Evolutionary conservation across 2,797 vertebrate species (phyloP), one percentile per base, ranked within the genome.

Genomic region (Alcedo quadribrachys): DNA sequence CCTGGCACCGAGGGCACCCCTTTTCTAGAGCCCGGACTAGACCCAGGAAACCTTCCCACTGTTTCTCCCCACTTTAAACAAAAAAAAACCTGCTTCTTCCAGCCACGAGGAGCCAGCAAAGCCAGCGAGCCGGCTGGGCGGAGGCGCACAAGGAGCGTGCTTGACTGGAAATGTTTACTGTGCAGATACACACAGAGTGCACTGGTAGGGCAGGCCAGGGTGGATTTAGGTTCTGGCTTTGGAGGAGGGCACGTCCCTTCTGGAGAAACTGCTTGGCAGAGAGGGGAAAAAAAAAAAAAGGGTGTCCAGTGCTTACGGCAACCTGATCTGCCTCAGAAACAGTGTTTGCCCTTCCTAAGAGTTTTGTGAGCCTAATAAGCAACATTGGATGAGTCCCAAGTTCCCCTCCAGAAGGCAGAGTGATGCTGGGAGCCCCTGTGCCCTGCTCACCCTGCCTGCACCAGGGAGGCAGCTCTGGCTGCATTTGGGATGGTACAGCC

Each of bases 401-500:
- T 12, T 51, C 65, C 27, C 30, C 15, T 57, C 21, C 54, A 71
- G 42, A 69, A 27, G 14, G 37, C 58, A 65, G 35, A 50, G 54
- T 83, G 54, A 75, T 76, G 57, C 51, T 58, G 73, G 60, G 40
- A 79, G 27, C 30, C 42, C 28, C 25, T 15, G 8, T 2, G 11
- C 22, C 58, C 48, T 54, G 75, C 50, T 61, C 3, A 7, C 37
- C 22, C 67, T 84, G 74, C 25, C 73, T 19, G 14, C 48, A 11
- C 4, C 21, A 5, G 55, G 37, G n/a, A 15, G 6, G 54, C 48
- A 37, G 10, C 45, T 33, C 30, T 22, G 30, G 33, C 76, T 25
- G 1, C 0, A 2, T 22, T 50, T 11, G 30, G 42, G 15, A 6
- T 22, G 50, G 2, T 11, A 2, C 42, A 50, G 50, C 57, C 69